Evolutionary conservation across 2,797 vertebrate genomes (phyloP).

Genomic region (Menidia menidia): DNA sequence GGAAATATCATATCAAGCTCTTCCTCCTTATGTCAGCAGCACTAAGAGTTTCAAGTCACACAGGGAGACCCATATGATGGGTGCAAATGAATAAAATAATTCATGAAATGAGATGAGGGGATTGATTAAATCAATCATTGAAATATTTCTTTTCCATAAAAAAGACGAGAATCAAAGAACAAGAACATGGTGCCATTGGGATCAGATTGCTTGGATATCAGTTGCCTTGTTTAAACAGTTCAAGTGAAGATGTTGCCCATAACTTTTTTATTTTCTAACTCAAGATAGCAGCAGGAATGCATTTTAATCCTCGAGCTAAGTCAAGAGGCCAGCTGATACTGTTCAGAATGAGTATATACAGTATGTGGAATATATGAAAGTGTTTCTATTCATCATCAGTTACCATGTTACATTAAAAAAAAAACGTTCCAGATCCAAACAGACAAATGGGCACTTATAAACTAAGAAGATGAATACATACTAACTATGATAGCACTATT

Average conservation of each 20-base stretch:
- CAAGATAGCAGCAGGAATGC: not conserved
- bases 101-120: conserved; percentile 35
- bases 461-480: no score
- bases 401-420: no score
- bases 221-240: not conserved
- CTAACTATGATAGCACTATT: no score
- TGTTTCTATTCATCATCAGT: no score
- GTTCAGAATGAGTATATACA: not conserved
- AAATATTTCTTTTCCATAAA: conserved; percentile 45
- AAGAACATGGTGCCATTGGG: conserved; percentile 18
- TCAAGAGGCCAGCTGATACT: not conserved
- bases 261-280: not conserved
- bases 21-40: conserved; percentile 29
- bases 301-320: not conserved
- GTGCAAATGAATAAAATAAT: conserved; percentile 49
- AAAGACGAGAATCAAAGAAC: conserved; percentile 14
- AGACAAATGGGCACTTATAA: no score
- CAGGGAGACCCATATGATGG: conserved; percentile 33
- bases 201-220: conserved; percentile 2
- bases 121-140: conserved; percentile 42
- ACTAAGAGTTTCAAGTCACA: conserved; percentile 36
- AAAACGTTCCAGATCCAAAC: no score
- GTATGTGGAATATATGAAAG: not conserved
- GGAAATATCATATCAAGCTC: conserved; percentile 67
- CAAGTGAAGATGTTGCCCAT: not conserved